phyloP scores from a whole-genome alignment of 2,113 vertebrate species.

The Zosterops pallidus region DNA sequence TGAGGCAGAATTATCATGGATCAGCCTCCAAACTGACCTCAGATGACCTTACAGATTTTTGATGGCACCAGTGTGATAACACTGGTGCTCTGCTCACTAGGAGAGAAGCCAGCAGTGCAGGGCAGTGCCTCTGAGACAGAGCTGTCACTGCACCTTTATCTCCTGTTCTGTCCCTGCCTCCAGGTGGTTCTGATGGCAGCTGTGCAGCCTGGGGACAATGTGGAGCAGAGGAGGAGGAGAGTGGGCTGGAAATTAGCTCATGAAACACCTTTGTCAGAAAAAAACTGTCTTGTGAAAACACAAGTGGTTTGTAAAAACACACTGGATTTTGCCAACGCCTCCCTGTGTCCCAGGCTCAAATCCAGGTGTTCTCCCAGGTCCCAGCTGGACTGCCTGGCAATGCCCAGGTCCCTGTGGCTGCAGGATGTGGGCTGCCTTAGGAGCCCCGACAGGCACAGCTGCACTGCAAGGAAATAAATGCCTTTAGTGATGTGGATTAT shows the following conservation, averaged over 20 bases:
- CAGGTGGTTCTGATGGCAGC: neutral
- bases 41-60: neutral
- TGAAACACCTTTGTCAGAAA: neutral
- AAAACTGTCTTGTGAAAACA: neutral
- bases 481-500: accelerated
- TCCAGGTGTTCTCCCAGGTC: neutral
- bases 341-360: accelerated
- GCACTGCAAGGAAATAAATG: accelerated
- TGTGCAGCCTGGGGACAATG: neutral
- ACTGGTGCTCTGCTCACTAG: accelerated
- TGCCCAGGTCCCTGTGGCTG: neutral
- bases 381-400: neutral
- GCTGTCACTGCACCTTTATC: neutral
- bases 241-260: neutral
- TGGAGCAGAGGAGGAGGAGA: neutral
- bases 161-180: neutral
- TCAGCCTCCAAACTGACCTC: neutral
- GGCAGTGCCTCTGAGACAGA: accelerated
- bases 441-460: neutral
- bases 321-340: neutral
- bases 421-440: neutral
- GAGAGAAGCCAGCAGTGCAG: neutral
- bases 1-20: accelerated
- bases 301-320: neutral
- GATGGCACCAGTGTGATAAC: neutral